A percentile compares a stretch with the other conserved stretches of the same genome.
These are phyloP conservation scores for Nyctereutes procyonoides DNA, from an alignment of 2,113 vertebrate genomes.

Conservation along the genomic window DNA sequence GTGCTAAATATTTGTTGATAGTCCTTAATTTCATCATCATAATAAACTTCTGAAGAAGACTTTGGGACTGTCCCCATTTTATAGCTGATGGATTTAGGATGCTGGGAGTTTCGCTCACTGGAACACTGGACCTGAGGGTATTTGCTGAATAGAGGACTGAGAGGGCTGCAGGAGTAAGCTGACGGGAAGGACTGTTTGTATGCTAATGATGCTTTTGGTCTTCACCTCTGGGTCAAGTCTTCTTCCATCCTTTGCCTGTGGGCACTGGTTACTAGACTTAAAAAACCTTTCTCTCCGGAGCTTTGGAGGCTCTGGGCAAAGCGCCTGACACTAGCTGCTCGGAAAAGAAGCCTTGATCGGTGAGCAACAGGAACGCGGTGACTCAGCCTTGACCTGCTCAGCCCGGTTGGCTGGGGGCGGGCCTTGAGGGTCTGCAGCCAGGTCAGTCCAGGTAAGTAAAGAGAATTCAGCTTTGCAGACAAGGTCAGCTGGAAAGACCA, in stretches of 20 bases:
- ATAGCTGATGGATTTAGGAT: not conserved
- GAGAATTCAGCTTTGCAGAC: not conserved
- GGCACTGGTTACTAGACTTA: not conserved
- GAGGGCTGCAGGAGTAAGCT: not conserved
- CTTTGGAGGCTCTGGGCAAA: not conserved
- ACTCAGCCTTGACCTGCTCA: not conserved
- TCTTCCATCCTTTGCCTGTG: not conserved
- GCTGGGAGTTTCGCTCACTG: not conserved
- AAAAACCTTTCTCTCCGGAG: not conserved
- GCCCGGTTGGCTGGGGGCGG: not conserved
- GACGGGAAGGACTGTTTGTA: not conserved
- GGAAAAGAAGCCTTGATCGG: not conserved
- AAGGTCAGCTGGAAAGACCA: conserved; percentile 26
- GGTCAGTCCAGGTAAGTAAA: not conserved
- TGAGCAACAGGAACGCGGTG: not conserved
- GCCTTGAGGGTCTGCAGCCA: not conserved
- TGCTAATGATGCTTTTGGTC: not conserved
- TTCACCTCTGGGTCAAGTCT: not conserved
- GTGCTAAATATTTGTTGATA: not conserved
- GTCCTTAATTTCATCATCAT: not conserved
- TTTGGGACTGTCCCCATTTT: not conserved
- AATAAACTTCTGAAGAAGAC: not conserved
- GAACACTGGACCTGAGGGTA: not conserved
- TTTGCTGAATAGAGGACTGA: not conserved
- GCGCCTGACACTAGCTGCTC: not conserved